phyloP scores from a whole-genome alignment of 2,888 invertebrate species.

The Parnassius apollo region DNA sequence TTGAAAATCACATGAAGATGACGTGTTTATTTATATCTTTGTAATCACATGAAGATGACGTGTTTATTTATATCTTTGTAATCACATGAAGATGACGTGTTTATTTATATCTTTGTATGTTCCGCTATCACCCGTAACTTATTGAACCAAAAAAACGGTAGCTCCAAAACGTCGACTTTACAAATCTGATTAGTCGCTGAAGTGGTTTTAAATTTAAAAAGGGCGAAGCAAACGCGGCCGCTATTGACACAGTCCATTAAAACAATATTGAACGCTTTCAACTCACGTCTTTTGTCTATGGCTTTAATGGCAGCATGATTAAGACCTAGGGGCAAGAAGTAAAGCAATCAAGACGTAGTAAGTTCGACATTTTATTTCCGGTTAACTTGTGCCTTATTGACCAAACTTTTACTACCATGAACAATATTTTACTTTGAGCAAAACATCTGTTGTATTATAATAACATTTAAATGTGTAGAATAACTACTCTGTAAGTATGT shows the following conservation, averaged over 20 bases:
- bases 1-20: no score
- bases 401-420: background rate
- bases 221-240: constrained; percentile 50
- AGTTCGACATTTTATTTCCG: constrained; percentile 34
- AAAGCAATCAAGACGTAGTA: constrained; percentile 40
- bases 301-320: constrained; percentile 62
- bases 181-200: constrained; percentile 75
- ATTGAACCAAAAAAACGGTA: constrained; percentile 23
- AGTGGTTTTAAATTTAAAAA: constrained; percentile 79
- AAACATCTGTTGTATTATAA: no score
- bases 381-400: constrained; percentile 19
- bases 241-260: constrained; percentile 65
- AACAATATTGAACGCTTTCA: constrained; percentile 60
- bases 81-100: no score
- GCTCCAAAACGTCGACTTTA: constrained; percentile 66
- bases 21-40: background rate
- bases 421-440: no score
- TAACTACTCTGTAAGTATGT: no score
- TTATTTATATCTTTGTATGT: background rate
- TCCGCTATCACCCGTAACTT: constrained; percentile 12
- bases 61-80: no score
- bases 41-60: background rate
- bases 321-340: constrained; percentile 23
- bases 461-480: no score
- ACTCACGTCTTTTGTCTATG: constrained; percentile 64